Conservation (phyloP, 2,888 invertebrate genomes). For the Sipha maydis region DNA sequence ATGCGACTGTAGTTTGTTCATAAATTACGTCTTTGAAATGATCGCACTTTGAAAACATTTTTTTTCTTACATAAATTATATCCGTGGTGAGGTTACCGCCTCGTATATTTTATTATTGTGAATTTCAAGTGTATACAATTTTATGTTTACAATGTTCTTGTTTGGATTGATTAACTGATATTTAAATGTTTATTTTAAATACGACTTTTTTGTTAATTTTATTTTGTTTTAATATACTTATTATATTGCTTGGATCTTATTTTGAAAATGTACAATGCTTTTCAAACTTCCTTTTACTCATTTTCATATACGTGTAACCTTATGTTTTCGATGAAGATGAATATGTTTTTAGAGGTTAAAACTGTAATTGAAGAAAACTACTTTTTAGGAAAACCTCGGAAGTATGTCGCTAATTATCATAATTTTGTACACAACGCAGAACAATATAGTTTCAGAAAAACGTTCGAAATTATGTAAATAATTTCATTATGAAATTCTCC, state of each 20-base stretch:
- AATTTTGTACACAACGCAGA: background rate
- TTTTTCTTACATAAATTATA: conserved; percentile 16
- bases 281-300: background rate
- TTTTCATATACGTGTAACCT: background rate
- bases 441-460: too few species aligned
- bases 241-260: background rate
- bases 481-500: background rate
- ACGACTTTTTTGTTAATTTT: background rate
- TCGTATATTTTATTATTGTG: background rate
- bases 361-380: background rate
- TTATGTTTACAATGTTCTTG: background rate
- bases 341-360: background rate
- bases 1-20: conserved; percentile 15
- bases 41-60: conserved; percentile 23
- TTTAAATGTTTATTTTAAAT: background rate
- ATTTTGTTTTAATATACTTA: background rate
- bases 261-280: background rate
- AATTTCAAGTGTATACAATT: background rate
- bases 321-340: background rate
- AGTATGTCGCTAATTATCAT: background rate
- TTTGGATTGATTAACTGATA: background rate
- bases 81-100: background rate
- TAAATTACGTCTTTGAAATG: conserved; percentile 39
- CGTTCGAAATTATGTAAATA: background rate
- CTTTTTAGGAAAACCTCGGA: background rate